Evolutionary conservation across 2,888 invertebrate genomes (phyloP).

Genomic region (Amorpha juglandis): DNA sequence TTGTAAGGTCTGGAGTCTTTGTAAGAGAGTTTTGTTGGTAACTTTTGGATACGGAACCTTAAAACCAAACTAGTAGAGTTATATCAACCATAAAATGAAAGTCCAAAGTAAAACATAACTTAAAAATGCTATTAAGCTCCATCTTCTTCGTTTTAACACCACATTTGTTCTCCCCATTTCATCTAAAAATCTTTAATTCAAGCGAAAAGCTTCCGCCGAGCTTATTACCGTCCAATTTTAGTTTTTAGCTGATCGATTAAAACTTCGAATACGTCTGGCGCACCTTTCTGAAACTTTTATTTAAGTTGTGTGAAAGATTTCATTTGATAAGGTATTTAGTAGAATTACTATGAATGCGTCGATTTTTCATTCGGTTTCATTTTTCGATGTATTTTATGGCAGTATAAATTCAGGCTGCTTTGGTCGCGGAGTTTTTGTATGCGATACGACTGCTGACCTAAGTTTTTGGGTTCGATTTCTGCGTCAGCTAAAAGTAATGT

Average conservation of each 20-base stretch:
- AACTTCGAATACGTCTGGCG: constrained; percentile 20
- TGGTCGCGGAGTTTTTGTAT: too few species aligned
- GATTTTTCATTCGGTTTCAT: constrained; percentile 2
- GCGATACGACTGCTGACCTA: too few species aligned
- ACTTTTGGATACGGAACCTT: neutral
- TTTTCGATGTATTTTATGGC: neutral
- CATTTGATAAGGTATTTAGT: constrained; percentile 17
- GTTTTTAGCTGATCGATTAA: constrained; percentile 30
- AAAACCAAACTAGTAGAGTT: neutral
- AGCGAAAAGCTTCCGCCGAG: constrained; percentile 17
- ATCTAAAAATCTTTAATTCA: constrained; percentile 22
- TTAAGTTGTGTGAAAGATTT: neutral
- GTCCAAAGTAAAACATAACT: neutral
- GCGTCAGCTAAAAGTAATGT: too few species aligned
- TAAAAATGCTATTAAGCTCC: neutral
- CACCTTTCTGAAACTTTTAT: constrained; percentile 1
- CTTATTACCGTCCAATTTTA: constrained; percentile 25
- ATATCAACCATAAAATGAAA: neutral
- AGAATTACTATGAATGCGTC: neutral
- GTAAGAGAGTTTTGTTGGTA: too few species aligned
- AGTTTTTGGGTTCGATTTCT: too few species aligned
- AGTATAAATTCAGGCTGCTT: too few species aligned
- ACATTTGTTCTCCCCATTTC: neutral
- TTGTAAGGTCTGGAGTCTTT: too few species aligned
- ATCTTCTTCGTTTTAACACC: neutral